Evolutionary conservation across 2,113 vertebrate species (phyloP).

Genomic region (Plecturocebus donacophilus): DNA sequence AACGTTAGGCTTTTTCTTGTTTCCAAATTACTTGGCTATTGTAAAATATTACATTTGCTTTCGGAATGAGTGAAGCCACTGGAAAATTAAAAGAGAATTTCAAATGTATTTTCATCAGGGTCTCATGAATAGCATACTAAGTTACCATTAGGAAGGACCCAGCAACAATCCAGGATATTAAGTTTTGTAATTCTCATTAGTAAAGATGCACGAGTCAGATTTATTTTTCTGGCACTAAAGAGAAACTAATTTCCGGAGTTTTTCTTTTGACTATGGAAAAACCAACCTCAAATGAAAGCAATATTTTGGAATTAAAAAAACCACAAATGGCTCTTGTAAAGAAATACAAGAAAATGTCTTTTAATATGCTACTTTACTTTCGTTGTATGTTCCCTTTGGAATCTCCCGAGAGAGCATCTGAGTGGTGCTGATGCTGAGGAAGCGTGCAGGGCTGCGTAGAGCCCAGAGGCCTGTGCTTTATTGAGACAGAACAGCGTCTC

Average conservation of each 20-base stretch:
- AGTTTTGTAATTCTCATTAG: neutral
- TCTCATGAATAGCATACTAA: neutral
- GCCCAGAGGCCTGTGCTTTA: no score
- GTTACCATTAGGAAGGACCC: neutral
- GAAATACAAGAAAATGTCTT: neutral
- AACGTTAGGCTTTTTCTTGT: neutral
- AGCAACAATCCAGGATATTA: neutral
- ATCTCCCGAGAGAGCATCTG: neutral
- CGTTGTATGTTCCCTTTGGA: neutral
- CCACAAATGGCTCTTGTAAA: neutral
- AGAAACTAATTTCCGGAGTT: neutral
- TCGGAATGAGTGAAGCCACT: neutral
- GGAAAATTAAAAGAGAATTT: constrained; percentile 13
- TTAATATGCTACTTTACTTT: neutral
- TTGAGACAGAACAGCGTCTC: neutral
- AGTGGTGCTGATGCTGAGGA: neutral
- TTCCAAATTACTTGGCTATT: neutral
- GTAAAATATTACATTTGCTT: constrained; percentile 24
- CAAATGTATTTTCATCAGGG: neutral
- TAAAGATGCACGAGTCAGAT: neutral
- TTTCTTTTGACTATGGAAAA: neutral
- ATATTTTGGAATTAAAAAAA: neutral
- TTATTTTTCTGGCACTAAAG: neutral
- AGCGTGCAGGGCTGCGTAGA: neutral
- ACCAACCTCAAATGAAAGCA: neutral